Evolutionary conservation across 1,140 invertebrate genomes (phyloP).

Genomic region (Parapsyche elsis): DNA sequence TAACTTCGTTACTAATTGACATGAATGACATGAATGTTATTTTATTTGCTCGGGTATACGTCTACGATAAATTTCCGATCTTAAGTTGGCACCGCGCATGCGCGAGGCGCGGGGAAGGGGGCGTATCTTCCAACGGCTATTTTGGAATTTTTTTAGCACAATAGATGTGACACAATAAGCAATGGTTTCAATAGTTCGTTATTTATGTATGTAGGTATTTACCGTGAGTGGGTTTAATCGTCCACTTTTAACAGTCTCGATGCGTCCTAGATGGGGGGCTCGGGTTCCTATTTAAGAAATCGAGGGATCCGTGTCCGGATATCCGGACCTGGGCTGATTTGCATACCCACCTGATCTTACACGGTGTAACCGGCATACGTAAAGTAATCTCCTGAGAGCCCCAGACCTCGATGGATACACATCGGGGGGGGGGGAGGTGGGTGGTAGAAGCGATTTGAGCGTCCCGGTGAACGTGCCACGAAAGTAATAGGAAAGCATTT

Average conservation of each 20-base stretch:
- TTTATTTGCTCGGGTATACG: too few species aligned
- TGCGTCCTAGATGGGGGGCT: neutral
- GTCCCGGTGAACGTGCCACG: constrained; percentile 28
- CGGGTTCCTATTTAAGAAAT: constrained; percentile 32
- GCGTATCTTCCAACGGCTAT: too few species aligned
- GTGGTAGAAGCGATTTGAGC: constrained; percentile 24
- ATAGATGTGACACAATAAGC: too few species aligned
- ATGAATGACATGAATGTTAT: too few species aligned
- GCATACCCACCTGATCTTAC: constrained; percentile 47
- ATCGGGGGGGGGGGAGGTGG: too few species aligned
- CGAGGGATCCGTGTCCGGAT: neutral
- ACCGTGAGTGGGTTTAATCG: neutral
- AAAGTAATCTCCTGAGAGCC: constrained; percentile 44
- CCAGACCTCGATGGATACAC: neutral
- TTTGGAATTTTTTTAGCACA: too few species aligned
- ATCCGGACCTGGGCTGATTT: constrained; percentile 30
- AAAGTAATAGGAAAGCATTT: constrained; percentile 51
- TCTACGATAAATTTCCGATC: too few species aligned
- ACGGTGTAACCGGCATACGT: constrained; percentile 36
- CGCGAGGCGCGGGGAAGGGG: too few species aligned
- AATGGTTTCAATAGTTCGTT: too few species aligned
- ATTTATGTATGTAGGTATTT: too few species aligned
- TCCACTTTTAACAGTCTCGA: neutral
- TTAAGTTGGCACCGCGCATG: too few species aligned
- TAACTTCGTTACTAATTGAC: too few species aligned